These are phyloP conservation scores for Drosophila mulleri DNA, from an alignment of 2,888 invertebrate species.

Conservation along the genomic window DNA sequence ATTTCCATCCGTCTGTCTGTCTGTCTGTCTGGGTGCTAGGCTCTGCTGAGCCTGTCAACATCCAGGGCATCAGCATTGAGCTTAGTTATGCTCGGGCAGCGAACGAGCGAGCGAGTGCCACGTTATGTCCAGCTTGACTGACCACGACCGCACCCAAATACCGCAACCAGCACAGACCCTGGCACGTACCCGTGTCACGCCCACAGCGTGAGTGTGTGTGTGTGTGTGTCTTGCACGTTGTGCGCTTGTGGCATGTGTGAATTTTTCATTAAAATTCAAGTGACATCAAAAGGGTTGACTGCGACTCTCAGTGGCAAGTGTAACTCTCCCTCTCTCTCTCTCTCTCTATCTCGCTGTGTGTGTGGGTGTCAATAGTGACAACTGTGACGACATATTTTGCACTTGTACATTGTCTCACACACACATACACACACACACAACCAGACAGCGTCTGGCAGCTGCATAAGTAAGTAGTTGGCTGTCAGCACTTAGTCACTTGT, in stretches of 20 bases:
- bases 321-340: slow-evolving; percentile 16
- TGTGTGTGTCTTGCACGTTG: slow-evolving; percentile 56
- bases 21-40: slow-evolving; percentile 10
- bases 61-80: slow-evolving; percentile 45
- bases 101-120: slow-evolving; percentile 16
- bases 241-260: slow-evolving; percentile 80
- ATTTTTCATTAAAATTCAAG: slow-evolving; percentile 83
- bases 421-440: slow-evolving; percentile 16
- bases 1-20: not conserved
- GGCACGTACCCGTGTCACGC: slow-evolving; percentile 58
- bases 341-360: slow-evolving; percentile 1
- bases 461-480: slow-evolving; percentile 70
- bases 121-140: slow-evolving; percentile 58
- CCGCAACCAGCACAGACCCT: slow-evolving; percentile 55
- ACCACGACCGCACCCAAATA: slow-evolving; percentile 73
- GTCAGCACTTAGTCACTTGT: slow-evolving; percentile 67
- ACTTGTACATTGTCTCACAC: slow-evolving; percentile 71
- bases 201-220: slow-evolving; percentile 17
- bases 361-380: slow-evolving; percentile 78
- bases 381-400: slow-evolving; percentile 81
- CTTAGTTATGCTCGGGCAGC: slow-evolving; percentile 46
- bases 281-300: slow-evolving; percentile 82
- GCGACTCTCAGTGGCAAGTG: slow-evolving; percentile 43
- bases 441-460: slow-evolving; percentile 19
- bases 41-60: slow-evolving; percentile 68